Base-by-base conservation (phyloP, 2,113 vertebrate species). In the Hemichromis elongatus region DNA sequence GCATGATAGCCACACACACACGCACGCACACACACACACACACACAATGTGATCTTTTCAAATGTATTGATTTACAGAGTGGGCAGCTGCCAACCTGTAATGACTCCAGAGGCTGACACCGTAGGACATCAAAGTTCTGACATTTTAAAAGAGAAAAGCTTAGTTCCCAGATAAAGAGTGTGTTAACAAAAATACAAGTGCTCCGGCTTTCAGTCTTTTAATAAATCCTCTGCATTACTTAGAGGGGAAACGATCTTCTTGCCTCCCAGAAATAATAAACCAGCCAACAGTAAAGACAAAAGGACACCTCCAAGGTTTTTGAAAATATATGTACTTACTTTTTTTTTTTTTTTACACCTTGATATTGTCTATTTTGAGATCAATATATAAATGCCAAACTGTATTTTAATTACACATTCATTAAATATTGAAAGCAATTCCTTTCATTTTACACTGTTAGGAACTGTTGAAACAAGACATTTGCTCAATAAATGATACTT, bases 101-200 rank as follows among this genome's bases (percentile, higher is more conserved):
- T 77, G 82, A 84, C 73, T 80, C n/a, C 9, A 61, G 26, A 84
- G 68, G 56, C 13, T 77, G 56, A 70, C 33, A 2, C 82, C 42
- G 53, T 79, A n/a, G 87, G 90, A 81, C 3, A 63, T 88, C 86
- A 78, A 79, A 84, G 40, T 56, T 87, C 37, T 89, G 90, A 91
- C 92, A 90, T 92, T 94, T 93, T 53, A 86, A 80, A 63, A 83
- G 6, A 86, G 79, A 89, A 91, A 87, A 80, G 84, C 83, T 59
- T 40, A 28, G 42, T 52, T 78, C 42, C 59, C 63, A 85, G 55
- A 88, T 47, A 5, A 26, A 53, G 52, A 68, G 28, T 82, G 86
- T 42, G 63, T 54, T 80, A 19, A 61, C 24, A 84, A 37, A 84
- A 66, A 80, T 59, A 68, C 78, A 79, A 21, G 70, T 2, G 33